Base-by-base conservation (phyloP, 1,140 invertebrate genomes). In the Dendrolimus punctatus region DNA sequence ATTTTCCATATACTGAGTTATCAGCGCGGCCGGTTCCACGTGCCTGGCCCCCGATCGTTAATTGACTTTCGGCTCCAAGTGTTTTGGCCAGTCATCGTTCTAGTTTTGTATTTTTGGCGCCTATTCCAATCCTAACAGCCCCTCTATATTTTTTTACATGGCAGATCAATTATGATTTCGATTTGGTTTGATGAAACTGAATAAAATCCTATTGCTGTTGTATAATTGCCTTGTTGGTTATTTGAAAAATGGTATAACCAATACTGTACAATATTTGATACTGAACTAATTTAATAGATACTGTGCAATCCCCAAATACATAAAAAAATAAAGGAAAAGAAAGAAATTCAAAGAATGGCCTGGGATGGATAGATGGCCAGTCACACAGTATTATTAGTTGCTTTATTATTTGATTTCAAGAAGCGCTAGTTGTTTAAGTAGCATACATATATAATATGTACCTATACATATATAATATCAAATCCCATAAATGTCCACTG, bases 101-200 rank as follows among this genome's bases (percentile, higher is more conserved):
- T 80, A 80, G 80, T 81, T 84, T 80, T 81, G 73, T 81, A 79
- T 84, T 84, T 77, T 82, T 82, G 77, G 76, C 78, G 81, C 76
- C 79, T 80, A 81, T 78, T 76, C 70, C 78, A 71, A 70, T 72
- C 71, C 73, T 77, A 78, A 75, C 76, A 82, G 73, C 74, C 80
- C 80, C 78, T 78, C 70, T 74, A 77, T 76, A 76, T 81, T 83
- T 85, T 60, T 85, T 85, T 85, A 83, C 71, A 76, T 73, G 73
- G 67, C 73, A 78, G 81, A 81, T 83, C 82, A 85, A 85, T 85
- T 85, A 83, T 83, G 80, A 85, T 82, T 80, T 76, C 78, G 73
- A 83, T 83, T 81, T 82, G 80, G 78, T 81, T 85, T 82, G 78
- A 85, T 85, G 81, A 79, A 85, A 81, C 76, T 79, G 75, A 85